phyloP scores from a whole-genome alignment of 2,888 invertebrate genomes.

The Xylota sylvarum region DNA sequence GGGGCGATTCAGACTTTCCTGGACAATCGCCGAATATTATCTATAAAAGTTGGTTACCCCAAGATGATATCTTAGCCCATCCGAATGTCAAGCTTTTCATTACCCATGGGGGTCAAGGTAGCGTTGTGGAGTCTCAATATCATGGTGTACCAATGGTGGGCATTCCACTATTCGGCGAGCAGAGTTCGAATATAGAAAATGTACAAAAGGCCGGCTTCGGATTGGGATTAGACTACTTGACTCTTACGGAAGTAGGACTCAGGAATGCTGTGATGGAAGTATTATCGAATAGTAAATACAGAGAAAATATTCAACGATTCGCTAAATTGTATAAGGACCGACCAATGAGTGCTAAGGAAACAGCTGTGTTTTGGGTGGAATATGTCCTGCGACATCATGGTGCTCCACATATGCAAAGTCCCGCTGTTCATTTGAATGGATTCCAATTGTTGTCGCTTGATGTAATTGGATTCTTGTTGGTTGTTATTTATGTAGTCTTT shows the following conservation, averaged over 20 bases:
- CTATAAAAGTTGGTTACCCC: constrained; percentile 84
- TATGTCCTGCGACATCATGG: constrained; percentile 86
- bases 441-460: constrained; percentile 84
- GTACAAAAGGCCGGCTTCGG: constrained; percentile 87
- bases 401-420: constrained; percentile 85
- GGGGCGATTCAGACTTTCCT: constrained; percentile 85
- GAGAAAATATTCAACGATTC: constrained; percentile 82
- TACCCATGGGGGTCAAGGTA: constrained; percentile 87
- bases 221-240: constrained; percentile 71
- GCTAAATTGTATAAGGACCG: constrained; percentile 85
- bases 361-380: constrained; percentile 86
- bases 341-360: constrained; percentile 85
- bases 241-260: constrained; percentile 74
- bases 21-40: constrained; percentile 82
- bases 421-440: constrained; percentile 85
- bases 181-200: constrained; percentile 91
- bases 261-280: constrained; percentile 78
- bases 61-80: constrained; percentile 91
- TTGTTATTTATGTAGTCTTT: constrained; percentile 19
- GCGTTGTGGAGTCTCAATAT: constrained; percentile 91
- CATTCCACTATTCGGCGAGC: constrained; percentile 91
- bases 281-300: constrained; percentile 78
- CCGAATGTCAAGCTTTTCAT: constrained; percentile 86
- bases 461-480: constrained; percentile 80
- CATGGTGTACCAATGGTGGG: constrained; percentile 91